Conservation (phyloP, 1,140 invertebrate genomes). For the Mamestra configurata region DNA sequence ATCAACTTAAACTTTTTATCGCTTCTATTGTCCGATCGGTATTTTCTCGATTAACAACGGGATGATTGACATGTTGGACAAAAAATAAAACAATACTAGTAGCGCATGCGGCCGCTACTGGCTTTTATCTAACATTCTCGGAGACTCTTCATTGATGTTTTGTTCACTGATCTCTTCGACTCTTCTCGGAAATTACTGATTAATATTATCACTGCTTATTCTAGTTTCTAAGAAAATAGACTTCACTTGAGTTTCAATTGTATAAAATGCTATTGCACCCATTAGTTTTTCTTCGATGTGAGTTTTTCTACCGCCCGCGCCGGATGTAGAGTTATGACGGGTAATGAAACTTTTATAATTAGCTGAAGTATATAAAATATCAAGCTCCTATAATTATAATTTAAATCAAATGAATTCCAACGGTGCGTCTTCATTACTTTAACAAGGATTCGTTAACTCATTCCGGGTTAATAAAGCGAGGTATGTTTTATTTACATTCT, state of each 20-base stretch:
- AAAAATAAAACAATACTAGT: constrained; percentile 75
- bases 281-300: constrained; percentile 24
- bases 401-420: constrained; percentile 31
- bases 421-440: constrained; percentile 39
- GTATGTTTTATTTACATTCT: constrained; percentile 60
- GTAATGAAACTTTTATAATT: constrained; percentile 42
- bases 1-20: constrained; percentile 60
- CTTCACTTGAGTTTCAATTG: constrained; percentile 33
- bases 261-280: constrained; percentile 26
- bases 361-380: constrained; percentile 21
- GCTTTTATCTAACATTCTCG: constrained; percentile 59
- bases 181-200: constrained; percentile 40
- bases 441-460: constrained; percentile 43
- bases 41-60: constrained; percentile 72
- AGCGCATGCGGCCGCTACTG: constrained; percentile 66
- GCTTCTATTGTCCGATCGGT: constrained; percentile 67
- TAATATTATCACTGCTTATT: constrained; percentile 35
- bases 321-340: constrained; percentile 29
- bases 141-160: constrained; percentile 46
- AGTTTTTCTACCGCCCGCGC: constrained; percentile 30
- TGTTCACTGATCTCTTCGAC: constrained; percentile 38
- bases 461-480: constrained; percentile 48
- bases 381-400: constrained; percentile 39
- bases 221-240: constrained; percentile 38
- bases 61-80: constrained; percentile 65